A percentile compares a stretch with the other conserved stretches of the same genome.
phyloP scores from a whole-genome alignment of 2,797 vertebrate genomes.

The Rhynchotus rufescens region DNA sequence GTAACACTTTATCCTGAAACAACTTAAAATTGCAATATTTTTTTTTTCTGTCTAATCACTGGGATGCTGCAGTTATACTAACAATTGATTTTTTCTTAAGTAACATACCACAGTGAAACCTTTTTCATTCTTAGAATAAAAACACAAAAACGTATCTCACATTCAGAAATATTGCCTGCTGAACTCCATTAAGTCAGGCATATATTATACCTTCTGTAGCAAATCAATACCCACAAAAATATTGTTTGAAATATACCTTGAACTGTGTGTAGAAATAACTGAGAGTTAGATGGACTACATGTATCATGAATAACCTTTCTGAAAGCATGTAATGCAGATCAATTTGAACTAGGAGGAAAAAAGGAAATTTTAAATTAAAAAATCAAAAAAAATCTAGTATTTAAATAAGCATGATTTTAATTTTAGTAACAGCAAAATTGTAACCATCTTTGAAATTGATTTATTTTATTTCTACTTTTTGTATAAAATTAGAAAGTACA shows the following conservation, averaged over 20 bases:
- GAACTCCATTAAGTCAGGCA: not conserved
- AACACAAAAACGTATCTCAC: not conserved
- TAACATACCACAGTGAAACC: not conserved
- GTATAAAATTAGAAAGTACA: not conserved
- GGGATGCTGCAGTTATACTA: not conserved
- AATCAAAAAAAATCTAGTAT: rapidly evolving
- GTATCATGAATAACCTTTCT: not conserved
- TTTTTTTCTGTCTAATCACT: not conserved
- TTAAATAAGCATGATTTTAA: not conserved
- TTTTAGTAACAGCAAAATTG: not conserved
- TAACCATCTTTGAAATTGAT: not conserved
- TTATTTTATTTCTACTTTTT: not conserved
- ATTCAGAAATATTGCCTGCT: not conserved
- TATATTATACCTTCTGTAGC: not conserved
- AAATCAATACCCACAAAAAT: not conserved
- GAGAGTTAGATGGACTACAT: not conserved
- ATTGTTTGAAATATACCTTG: not conserved
- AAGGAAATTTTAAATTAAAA: not conserved
- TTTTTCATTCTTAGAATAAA: not conserved
- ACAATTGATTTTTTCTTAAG: not conserved
- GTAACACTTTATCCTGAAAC: not conserved
- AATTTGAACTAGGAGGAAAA: not conserved
- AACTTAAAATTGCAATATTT: not conserved
- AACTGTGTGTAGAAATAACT: not conserved
- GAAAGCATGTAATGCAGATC: not conserved